A percentile compares a stretch with the other conserved stretches of the same genome.
These are phyloP conservation scores for Australoheros facetus DNA, from an alignment of 2,797 vertebrate genomes.

Conservation along the genomic window DNA sequence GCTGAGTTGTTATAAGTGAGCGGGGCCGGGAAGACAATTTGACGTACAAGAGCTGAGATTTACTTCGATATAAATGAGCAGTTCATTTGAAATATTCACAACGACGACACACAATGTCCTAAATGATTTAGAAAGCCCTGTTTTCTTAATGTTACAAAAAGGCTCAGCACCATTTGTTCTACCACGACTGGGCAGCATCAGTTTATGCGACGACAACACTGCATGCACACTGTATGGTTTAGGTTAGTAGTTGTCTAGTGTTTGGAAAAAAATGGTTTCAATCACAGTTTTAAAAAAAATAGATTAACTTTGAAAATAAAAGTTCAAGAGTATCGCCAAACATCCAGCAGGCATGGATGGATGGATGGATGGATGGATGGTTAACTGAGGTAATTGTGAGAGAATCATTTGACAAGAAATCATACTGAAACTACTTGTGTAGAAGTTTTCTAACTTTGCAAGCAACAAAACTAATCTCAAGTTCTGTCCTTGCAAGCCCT, in stretches of 20 bases:
- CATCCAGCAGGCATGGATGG: background rate
- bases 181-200: background rate
- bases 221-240: background rate
- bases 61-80: conserved; percentile 46
- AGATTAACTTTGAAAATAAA: too few species aligned
- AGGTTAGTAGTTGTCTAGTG: background rate
- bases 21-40: conserved; percentile 39
- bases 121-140: conserved; percentile 29
- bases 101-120: conserved; percentile 16
- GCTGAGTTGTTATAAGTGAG: conserved; percentile 62
- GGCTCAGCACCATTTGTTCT: background rate
- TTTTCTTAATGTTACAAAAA: conserved; percentile 21
- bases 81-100: conserved; percentile 21
- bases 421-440: conserved; percentile 15
- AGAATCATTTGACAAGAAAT: background rate
- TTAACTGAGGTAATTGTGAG: background rate
- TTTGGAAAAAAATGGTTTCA: background rate
- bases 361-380: background rate
- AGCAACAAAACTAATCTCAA: conserved; percentile 33
- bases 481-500: conserved; percentile 59
- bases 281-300: too few species aligned
- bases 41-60: conserved; percentile 53
- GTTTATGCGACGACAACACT: background rate
- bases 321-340: background rate
- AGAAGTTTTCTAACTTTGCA: conserved; percentile 55